Evolutionary conservation across 2,888 invertebrate species (phyloP).

Genomic region (Pachydiplax longipennis): DNA sequence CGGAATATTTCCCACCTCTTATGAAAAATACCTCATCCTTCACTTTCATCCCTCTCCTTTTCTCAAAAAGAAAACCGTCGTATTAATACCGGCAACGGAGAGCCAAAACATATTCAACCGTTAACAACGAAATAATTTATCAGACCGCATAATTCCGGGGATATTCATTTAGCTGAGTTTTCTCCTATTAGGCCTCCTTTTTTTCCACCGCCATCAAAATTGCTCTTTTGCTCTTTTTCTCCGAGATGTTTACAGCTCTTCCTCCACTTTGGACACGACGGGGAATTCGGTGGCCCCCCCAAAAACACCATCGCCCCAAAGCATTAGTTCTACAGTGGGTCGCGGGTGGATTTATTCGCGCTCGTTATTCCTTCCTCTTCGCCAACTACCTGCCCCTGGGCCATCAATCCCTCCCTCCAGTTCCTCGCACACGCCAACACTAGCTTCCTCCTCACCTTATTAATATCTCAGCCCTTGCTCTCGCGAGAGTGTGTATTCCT

Average conservation of each 20-base stretch:
- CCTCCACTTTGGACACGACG: conserved; percentile 32
- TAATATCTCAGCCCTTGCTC: conserved; percentile 9
- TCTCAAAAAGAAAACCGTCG: background rate
- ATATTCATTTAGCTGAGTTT: conserved; percentile 31
- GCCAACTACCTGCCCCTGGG: conserved; percentile 41
- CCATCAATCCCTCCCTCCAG: conserved; percentile 12
- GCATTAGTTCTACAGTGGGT: conserved; percentile 43
- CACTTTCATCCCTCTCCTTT: conserved; percentile 2
- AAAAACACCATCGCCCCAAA: background rate
- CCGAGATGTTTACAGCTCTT: conserved; percentile 38
- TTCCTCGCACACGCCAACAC: conserved; percentile 2
- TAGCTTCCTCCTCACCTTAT: conserved; percentile 13
- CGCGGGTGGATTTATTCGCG: conserved; percentile 33
- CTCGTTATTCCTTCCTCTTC: conserved; percentile 35
- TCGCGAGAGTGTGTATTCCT: background rate
- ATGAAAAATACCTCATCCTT: background rate
- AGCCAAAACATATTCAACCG: conserved; percentile 28
- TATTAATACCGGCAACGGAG: background rate
- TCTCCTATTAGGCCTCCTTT: conserved; percentile 20
- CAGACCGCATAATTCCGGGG: conserved; percentile 11
- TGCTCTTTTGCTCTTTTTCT: conserved; percentile 5
- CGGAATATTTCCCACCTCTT: too few relatives aligned
- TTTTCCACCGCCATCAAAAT: conserved; percentile 8
- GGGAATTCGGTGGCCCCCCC: conserved; percentile 15
- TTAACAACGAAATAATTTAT: conserved; percentile 27